A percentile compares a stretch with the other conserved stretches of the same genome.
Evolutionary conservation across 2,797 vertebrate species (phyloP).

Genomic region (Salarias fasciatus): DNA sequence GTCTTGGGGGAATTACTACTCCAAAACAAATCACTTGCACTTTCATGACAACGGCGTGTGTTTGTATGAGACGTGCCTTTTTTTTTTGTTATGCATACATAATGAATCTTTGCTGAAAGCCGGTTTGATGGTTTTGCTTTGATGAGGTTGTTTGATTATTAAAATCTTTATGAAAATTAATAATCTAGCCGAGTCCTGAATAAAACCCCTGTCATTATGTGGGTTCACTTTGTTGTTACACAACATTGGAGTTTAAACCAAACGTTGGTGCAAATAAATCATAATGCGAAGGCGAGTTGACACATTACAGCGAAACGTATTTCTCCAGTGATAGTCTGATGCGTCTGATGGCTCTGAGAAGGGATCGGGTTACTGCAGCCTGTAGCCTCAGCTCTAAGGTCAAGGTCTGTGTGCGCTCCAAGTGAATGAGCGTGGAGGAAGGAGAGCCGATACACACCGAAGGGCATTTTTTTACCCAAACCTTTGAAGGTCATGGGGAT

Average conservation of each 20-base stretch:
- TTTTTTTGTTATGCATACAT: conserved; percentile 22
- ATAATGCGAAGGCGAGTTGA: not conserved
- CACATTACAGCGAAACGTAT: not conserved
- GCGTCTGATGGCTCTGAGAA: not conserved
- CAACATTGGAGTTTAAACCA: not conserved
- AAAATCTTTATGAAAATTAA: conserved; percentile 29
- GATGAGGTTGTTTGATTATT: conserved; percentile 21
- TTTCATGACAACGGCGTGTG: conserved; percentile 44
- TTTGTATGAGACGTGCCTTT: conserved; percentile 31
- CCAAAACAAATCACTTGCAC: conserved; percentile 55
- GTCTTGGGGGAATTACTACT: conserved; percentile 45
- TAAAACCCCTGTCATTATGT: conserved; percentile 18
- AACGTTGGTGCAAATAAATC: conserved; percentile 15
- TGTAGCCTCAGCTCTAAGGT: conserved; percentile 43
- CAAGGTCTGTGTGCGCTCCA: conserved; percentile 50
- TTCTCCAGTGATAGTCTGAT: not conserved
- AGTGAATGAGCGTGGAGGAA: conserved; percentile 20
- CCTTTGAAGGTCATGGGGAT: conserved; percentile 60
- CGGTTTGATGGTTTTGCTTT: conserved; percentile 26
- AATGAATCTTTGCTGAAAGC: conserved; percentile 22
- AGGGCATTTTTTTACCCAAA: conserved; percentile 47
- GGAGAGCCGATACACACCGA: conserved; percentile 31
- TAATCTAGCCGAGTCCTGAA: not conserved
- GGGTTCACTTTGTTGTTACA: conserved; percentile 29
- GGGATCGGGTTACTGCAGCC: conserved; percentile 37